Base-by-base conservation (phyloP, 2,797 vertebrate genomes). In the Enteromius fasciolatus region DNA sequence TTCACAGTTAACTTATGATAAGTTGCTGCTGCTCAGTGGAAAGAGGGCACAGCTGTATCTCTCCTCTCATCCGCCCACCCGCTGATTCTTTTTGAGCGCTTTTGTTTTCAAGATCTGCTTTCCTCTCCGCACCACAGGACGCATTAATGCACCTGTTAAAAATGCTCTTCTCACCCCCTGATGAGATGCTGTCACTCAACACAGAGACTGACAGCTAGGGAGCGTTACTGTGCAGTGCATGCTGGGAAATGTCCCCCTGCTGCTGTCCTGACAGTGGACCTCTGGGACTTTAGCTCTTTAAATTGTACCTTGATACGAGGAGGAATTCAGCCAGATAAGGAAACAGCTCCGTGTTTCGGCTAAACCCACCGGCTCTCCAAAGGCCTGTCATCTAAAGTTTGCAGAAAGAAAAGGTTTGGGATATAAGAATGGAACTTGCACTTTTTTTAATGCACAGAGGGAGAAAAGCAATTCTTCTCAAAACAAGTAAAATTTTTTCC, bases 151-250 rank as follows among this genome's bases (percentile, higher is more conserved):
- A 80, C 41, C 54, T 81, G 79, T 63, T 81, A 63, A 72, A 87
- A 68, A 48, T 39, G 31, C 78, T 48, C 61, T 81, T 50, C 86
- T 76, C 77, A 72, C 78, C 85, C 80, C 50, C 80, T 85, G 68
- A 68, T 5, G 67, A 87, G 89, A 90, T 84, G 64, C 74, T 59
- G 82, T 84, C 86, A 59, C 15, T 52, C 33, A 67, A 81, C 82
- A 57, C 81, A 41, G 63, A 84, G 63, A 18, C 76, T 80, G 87
- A 67, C 82, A 59, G 78, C 17, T 54, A n/a, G 80, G 83, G 66
- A 76, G 78, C 28, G 48, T 68, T 82, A 67, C 39, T 48, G 54
- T 28, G 18, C 31, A 61, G 64, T 54, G 76, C 73, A 72, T 80
- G 78, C 67, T 72, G 67, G 52, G 67, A 80, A 48, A 48, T 23